These are phyloP conservation scores for Drosophila ercepeae DNA, from an alignment of 1,140 invertebrate genomes.

Conservation along the genomic window DNA sequence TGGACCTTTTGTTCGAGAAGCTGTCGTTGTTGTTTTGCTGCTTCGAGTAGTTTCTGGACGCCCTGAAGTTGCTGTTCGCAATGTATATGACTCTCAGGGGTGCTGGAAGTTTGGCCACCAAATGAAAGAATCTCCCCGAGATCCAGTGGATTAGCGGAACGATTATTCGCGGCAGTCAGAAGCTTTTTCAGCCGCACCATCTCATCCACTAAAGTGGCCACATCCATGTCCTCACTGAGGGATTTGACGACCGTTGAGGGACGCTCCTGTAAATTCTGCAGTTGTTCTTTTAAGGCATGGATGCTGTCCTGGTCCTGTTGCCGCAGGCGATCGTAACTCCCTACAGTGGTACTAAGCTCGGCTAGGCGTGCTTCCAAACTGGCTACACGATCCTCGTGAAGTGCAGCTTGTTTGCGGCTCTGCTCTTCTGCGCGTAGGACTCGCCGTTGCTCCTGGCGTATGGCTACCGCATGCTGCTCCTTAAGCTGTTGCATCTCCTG, in stretches of 20 bases:
- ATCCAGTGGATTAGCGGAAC: conserved; percentile 85
- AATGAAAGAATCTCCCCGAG: conserved; percentile 84
- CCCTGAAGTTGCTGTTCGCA: conserved; percentile 85
- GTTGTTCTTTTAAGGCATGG: conserved; percentile 87
- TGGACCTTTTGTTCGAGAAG: conserved; percentile 60
- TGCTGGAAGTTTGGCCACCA: conserved; percentile 28
- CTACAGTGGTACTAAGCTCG: conserved; percentile 91
- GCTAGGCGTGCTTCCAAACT: conserved; percentile 91
- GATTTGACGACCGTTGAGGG: neutral
- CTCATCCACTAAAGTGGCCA: conserved; percentile 84
- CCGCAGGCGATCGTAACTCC: conserved; percentile 90
- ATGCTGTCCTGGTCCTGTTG: conserved; percentile 91
- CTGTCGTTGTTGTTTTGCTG: conserved; percentile 40
- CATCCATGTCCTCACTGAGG: conserved; percentile 60
- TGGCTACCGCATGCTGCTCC: conserved; percentile 88
- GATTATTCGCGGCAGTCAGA: conserved; percentile 85
- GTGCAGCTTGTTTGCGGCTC: conserved; percentile 87
- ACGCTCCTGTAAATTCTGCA: conserved; percentile 52
- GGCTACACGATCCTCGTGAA: conserved; percentile 90
- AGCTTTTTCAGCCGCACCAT: conserved; percentile 86
- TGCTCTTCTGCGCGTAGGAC: conserved; percentile 88
- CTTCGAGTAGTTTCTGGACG: conserved; percentile 84
- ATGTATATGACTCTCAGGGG: conserved; percentile 51
- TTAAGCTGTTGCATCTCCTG: conserved; percentile 89
- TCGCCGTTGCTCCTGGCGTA: conserved; percentile 83